These are phyloP conservation scores for Apeltes quadracus DNA, from an alignment of 2,113 vertebrate genomes.

Conservation along the genomic window DNA sequence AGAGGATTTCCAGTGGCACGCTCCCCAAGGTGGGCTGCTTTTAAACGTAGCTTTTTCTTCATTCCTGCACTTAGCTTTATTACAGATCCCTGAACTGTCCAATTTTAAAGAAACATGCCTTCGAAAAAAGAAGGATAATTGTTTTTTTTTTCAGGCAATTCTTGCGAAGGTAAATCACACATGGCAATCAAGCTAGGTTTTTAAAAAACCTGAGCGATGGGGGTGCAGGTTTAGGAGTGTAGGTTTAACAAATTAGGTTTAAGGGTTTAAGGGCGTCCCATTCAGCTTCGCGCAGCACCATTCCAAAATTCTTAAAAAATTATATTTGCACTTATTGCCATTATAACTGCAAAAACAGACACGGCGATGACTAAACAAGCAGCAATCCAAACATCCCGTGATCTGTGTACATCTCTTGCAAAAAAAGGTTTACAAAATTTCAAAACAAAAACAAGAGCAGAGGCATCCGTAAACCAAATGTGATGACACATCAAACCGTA, in stretches of 20 bases:
- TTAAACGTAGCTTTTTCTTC: slow-evolving; percentile 82
- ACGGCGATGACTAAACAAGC: slow-evolving; percentile 76
- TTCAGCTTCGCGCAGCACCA: not conserved
- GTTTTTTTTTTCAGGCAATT: slow-evolving; percentile 51
- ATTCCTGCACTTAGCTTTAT: slow-evolving; percentile 84
- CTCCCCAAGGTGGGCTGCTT: slow-evolving; percentile 72
- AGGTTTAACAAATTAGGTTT: slow-evolving; percentile 12
- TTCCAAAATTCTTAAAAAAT: slow-evolving; percentile 49
- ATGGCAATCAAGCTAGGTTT: slow-evolving; percentile 36
- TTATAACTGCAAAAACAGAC: slow-evolving; percentile 79
- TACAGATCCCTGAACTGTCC: slow-evolving; percentile 76
- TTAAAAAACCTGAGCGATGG: slow-evolving; percentile 49
- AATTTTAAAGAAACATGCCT: slow-evolving; percentile 76
- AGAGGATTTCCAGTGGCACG: slow-evolving; percentile 66
- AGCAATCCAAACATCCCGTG: slow-evolving; percentile 77
- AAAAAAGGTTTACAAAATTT: slow-evolving; percentile 77
- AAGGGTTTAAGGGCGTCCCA: not conserved
- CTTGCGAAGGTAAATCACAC: slow-evolving; percentile 43
- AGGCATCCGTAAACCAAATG: slow-evolving; percentile 73
- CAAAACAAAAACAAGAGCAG: slow-evolving; percentile 81
- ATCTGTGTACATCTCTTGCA: slow-evolving; percentile 81
- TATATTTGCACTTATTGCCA: slow-evolving; percentile 76
- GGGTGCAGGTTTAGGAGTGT: slow-evolving; percentile 20
- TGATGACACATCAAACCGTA: slow-evolving; percentile 77
- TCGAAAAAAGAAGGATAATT: slow-evolving; percentile 77